A percentile compares a stretch with the other conserved stretches of the same genome.
These are phyloP conservation scores for Ostrea edulis DNA, from an alignment of 1,140 invertebrate species.

Conservation along the genomic window DNA sequence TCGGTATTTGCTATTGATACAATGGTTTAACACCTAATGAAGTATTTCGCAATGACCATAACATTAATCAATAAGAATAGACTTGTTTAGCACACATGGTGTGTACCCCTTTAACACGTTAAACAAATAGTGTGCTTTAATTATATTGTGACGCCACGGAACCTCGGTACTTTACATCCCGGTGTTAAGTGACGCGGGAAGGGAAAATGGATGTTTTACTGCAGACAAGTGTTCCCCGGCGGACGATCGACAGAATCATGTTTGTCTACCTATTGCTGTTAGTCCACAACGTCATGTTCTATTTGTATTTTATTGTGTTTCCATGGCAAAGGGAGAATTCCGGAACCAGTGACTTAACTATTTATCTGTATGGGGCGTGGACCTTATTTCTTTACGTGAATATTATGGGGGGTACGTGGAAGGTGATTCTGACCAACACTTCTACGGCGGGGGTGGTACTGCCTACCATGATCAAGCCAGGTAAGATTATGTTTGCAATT, in stretches of 20 bases:
- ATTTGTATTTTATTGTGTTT: conserved; percentile 30
- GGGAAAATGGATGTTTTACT: not conserved
- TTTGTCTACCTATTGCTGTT: conserved; percentile 35
- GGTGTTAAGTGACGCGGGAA: not conserved
- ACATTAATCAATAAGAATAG: too few species aligned
- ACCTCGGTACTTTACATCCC: too few species aligned
- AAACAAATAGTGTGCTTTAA: too few species aligned
- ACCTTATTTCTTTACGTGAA: conserved; percentile 62
- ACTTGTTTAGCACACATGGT: too few species aligned
- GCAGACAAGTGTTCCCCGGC: not conserved
- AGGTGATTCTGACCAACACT: conserved; percentile 60
- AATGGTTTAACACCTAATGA: too few species aligned
- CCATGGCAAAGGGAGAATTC: conserved; percentile 33
- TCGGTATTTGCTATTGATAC: too few species aligned
- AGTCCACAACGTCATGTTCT: conserved; percentile 26
- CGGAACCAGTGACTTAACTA: not conserved
- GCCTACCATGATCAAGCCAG: conserved; percentile 60
- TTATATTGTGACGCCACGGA: too few species aligned
- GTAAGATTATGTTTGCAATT: conserved; percentile 48
- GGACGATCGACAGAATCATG: conserved; percentile 16
- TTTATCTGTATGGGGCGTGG: conserved; percentile 53
- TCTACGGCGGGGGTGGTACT: conserved; percentile 60
- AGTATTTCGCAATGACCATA: too few species aligned
- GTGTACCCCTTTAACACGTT: too few species aligned
- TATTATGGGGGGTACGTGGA: conserved; percentile 61